Percentiles rank a stretch among this genome's conserved stretches.
Conservation (phyloP, 2,113 vertebrate species). For the Smithornis capensis region DNA sequence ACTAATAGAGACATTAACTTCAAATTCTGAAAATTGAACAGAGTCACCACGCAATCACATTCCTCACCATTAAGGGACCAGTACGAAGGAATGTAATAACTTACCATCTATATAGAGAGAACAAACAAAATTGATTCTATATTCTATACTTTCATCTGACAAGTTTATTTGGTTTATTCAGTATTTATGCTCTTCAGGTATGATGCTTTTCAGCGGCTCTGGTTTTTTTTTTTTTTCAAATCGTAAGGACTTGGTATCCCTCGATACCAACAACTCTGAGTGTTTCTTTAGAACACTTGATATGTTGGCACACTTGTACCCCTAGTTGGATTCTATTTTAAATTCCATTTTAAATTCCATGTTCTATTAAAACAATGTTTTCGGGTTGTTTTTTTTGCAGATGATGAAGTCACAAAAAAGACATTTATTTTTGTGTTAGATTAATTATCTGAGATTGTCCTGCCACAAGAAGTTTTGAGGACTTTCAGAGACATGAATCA, state of each 20-base stretch:
- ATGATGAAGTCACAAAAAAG: not conserved
- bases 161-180: not conserved
- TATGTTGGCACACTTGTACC: not conserved
- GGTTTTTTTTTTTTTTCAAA: not conserved
- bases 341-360: not conserved
- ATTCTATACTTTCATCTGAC: not conserved
- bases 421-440: not conserved
- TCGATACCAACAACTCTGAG: not conserved
- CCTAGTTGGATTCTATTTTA: not conserved
- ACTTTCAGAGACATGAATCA: not conserved
- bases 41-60: not conserved
- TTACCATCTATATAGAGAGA: not conserved
- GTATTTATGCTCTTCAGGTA: not conserved
- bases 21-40: not conserved
- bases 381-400: not conserved
- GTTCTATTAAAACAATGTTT: not conserved
- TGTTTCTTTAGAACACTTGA: not conserved
- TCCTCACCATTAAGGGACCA: not conserved
- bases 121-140: not conserved
- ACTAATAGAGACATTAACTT: not conserved
- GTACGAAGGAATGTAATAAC: not conserved
- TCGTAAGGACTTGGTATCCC: accelerated
- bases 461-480: not conserved
- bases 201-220: not conserved
- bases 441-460: not conserved